phyloP scores from a whole-genome alignment of 1,140 invertebrate genomes.

The Semibalanus balanoides region DNA sequence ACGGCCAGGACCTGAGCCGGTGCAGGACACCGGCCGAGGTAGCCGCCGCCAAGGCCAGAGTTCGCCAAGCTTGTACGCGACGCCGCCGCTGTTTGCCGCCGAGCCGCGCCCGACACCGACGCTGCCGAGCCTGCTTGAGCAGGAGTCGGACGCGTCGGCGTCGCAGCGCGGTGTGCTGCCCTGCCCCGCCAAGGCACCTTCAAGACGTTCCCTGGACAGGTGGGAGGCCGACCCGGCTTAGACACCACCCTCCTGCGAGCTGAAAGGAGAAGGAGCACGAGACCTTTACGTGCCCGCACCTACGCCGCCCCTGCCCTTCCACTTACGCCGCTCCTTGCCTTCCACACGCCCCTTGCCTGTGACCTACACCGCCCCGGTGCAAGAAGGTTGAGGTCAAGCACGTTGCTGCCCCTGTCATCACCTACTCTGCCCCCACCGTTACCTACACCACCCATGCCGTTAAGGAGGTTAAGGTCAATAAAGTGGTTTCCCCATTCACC shows the following conservation, averaged over 20 bases:
- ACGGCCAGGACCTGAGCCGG: conserved; percentile 9
- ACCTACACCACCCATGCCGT: background rate
- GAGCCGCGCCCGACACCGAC: background rate
- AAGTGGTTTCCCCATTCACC: background rate
- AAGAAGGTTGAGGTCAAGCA: background rate
- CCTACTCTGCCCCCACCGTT: background rate
- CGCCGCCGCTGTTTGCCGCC: conserved; percentile 16
- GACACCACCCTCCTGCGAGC: background rate
- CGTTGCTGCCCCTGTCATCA: background rate
- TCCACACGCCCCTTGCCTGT: background rate
- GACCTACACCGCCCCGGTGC: background rate
- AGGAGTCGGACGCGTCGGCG: background rate
- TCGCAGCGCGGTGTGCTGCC: conserved; percentile 5
- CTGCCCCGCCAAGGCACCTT: background rate
- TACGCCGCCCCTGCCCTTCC: background rate
- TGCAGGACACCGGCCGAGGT: conserved; percentile 15
- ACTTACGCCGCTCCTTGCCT: too few species aligned
- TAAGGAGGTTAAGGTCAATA: background rate
- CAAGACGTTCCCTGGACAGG: background rate
- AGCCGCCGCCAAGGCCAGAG: conserved; percentile 14
- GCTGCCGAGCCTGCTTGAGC: background rate
- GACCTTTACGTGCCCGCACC: background rate
- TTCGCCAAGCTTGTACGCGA: conserved; percentile 14
- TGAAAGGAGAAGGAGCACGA: background rate
- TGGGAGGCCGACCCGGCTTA: background rate